Base-by-base conservation (phyloP, 2,113 vertebrate genomes). In the Platichthys flesus region DNA sequence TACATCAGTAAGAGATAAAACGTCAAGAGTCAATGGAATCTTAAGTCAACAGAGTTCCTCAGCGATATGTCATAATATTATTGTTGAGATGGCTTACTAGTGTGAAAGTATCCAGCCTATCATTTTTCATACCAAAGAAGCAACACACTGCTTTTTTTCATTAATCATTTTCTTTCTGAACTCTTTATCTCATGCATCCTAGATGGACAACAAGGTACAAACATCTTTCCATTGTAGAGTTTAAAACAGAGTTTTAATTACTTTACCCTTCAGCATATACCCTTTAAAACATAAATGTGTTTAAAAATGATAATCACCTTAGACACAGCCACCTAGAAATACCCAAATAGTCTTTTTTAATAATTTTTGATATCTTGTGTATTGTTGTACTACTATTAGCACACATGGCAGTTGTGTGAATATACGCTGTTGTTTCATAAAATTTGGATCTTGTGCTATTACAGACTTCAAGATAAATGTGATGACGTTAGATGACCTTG, bases 401-500 rank as follows among this genome's bases (percentile, higher is more conserved):
- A 45, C 42, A 51, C 49, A 51, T 6, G 5, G 3, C 5, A 54
- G 20, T 54, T 9, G 26, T 35, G 20, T 31, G 23, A 14, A 40
- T 42, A 20, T n/a, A 16, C 0, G 9, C 45, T 49, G 5, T 60
- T 0, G 14, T 35, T 49, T 45, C 8, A 15, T 58, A 4, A 40
- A 49, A 15, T 24, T 45, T 0, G 58, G 37, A 42, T 62, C 59
- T 23, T 55, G 1, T 79, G 6, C 81, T 57, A 76, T 66, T 81
- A 21, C 86, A 97, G 97, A 93, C 35, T 97, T 97, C 82, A 92
- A 91, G 75, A 63, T 94, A 18, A 97, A 97, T 21, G 59, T 98
- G 59, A 84, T 96, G 88, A 95, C 94, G 24, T 84, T 99, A 13
- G 96, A 97, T 15, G 95, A 97, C 37, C 62, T 98, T 69, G 87